Percentiles rank a stretch among this genome's conserved stretches.
phyloP scores from a whole-genome alignment of 2,888 invertebrate genomes.

The Steinernema carpocapsae region DNA sequence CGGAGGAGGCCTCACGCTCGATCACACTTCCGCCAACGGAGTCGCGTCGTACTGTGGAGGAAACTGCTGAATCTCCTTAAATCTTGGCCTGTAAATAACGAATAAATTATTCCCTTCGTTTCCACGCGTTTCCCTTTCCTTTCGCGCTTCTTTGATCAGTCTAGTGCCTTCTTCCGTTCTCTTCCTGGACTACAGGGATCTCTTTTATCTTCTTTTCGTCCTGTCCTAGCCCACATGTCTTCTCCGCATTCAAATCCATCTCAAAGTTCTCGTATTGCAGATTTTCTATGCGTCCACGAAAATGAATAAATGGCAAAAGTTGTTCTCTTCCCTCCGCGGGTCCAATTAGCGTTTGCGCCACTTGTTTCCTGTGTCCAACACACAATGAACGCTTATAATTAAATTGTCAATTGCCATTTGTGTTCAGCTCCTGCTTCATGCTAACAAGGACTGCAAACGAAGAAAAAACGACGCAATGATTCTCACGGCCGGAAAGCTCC shows the following conservation, averaged over 20 bases:
- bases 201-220: not conserved
- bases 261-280: constrained; percentile 4
- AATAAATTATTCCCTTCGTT: constrained; percentile 30
- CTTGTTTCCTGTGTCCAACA: not conserved
- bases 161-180: constrained; percentile 5
- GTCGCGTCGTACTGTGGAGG: constrained; percentile 57
- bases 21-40: constrained; percentile 39
- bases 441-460: not conserved
- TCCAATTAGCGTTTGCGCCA: constrained; percentile 24
- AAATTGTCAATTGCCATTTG: constrained; percentile 15
- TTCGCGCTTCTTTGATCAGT: constrained; percentile 5
- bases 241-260: not conserved
- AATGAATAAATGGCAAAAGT: constrained; percentile 25
- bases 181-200: not conserved
- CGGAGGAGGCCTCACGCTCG: constrained; percentile 49
- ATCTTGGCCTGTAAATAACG: constrained; percentile 16
- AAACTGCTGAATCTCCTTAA: constrained; percentile 53
- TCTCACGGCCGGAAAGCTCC: not conserved
- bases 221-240: not conserved
- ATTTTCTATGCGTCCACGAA: constrained; percentile 11
- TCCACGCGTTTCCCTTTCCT: constrained; percentile 10
- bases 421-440: not conserved
- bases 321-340: not conserved
- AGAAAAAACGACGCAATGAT: not conserved
- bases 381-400: not conserved